These are phyloP conservation scores for Austrofundulus limnaeus DNA, from an alignment of 2,113 vertebrate species.

Conservation along the genomic window DNA sequence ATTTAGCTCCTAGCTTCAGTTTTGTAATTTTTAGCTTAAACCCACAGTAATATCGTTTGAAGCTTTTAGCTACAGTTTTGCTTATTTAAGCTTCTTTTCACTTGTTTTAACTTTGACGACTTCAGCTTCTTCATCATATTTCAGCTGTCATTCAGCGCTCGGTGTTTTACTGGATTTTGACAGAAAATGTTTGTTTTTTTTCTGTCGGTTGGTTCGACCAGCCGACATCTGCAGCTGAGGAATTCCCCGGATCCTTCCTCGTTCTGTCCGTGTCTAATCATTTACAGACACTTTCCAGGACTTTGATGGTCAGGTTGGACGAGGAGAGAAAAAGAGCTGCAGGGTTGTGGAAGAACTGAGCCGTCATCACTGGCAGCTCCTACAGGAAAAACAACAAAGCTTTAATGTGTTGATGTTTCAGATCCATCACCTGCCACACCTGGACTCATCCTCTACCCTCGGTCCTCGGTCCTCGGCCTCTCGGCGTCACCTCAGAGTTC, in stretches of 20 bases:
- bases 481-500: not conserved
- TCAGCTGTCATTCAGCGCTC: no score
- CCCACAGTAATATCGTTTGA: no score
- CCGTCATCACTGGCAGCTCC: conserved; percentile 18
- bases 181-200: not conserved
- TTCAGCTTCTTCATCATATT: not conserved
- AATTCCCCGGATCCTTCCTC: conserved; percentile 40
- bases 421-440: conserved; percentile 13
- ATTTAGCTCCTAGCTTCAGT: no score
- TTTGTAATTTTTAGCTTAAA: no score
- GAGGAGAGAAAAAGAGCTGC: not conserved
- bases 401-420: conserved; percentile 15
- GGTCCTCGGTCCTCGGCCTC: rapidly evolving
- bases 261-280: conserved; percentile 45
- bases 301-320: conserved; percentile 22
- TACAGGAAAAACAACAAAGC: no score
- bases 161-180: no score
- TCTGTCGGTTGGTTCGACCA: conserved; percentile 11
- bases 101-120: no score
- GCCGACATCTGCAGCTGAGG: conserved; percentile 5
- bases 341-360: conserved; percentile 24
- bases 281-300: conserved; percentile 46
- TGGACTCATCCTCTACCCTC: conserved; percentile 3
- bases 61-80: no score
- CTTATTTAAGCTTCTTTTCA: no score